These are phyloP conservation scores for Ptychodera flava DNA, from an alignment of 35 echinoderm and acorn worm genomes.

Conservation along the genomic window DNA sequence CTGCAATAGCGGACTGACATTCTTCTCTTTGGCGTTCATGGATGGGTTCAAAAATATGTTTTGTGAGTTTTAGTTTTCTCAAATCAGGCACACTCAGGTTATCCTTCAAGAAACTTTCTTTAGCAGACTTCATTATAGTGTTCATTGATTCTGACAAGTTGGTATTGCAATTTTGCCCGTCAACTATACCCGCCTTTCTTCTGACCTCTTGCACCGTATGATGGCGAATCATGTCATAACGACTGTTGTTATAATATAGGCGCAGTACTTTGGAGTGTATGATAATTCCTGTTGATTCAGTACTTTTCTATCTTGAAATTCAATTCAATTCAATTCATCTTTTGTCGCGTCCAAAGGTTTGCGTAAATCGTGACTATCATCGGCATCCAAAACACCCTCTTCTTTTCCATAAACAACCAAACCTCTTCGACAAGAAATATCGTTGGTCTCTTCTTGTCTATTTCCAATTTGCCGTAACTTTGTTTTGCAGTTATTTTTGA, in stretches of 20 bases:
- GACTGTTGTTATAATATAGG: background rate
- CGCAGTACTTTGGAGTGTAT: background rate
- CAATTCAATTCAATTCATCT: no score
- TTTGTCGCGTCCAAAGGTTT: no score
- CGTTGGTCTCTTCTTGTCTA: background rate
- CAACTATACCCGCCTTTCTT: slow-evolving; percentile 4
- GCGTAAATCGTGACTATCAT: no score
- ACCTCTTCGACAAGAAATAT: background rate
- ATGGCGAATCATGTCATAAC: slow-evolving; percentile 8
- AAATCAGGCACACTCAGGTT: background rate
- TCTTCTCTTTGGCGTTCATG: background rate
- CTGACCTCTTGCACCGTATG: slow-evolving; percentile 3
- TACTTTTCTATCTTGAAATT: no score
- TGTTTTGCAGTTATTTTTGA: slow-evolving; percentile 3
- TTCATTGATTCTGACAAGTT: slow-evolving; percentile 6
- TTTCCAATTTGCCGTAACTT: background rate
- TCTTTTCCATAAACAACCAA: no score
- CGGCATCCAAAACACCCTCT: no score
- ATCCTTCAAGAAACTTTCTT: background rate
- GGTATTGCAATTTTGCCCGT: slow-evolving; percentile 1
- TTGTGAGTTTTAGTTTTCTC: background rate
- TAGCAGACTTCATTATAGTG: background rate
- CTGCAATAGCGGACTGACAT: background rate
- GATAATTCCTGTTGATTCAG: background rate
- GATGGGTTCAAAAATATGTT: background rate